Evolutionary conservation across 2,113 vertebrate genomes (phyloP).

Genomic region (Melanostigma gelatinosum): DNA sequence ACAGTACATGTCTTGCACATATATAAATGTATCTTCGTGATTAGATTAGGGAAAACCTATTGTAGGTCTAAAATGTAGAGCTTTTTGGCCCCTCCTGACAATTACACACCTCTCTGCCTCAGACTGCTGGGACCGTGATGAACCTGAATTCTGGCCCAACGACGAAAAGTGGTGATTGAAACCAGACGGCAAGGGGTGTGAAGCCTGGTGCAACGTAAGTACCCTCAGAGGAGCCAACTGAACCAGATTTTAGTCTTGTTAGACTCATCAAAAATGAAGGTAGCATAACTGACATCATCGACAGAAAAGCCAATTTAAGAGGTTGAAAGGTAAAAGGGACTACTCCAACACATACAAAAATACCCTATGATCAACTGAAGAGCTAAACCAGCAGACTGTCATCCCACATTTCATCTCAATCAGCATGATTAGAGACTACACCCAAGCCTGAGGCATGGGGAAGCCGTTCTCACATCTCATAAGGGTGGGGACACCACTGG

Average conservation of each 20-base stretch:
- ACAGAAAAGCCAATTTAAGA: conserved; percentile 23
- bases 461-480: conserved; percentile 57
- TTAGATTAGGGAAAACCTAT: conserved; percentile 32
- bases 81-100: conserved; percentile 29
- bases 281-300: conserved; percentile 23
- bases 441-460: conserved; percentile 46
- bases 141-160: conserved; percentile 23
- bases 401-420: conserved; percentile 63
- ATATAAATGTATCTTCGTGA: conserved; percentile 24
- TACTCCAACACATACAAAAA: conserved; percentile 41
- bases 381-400: conserved; percentile 59
- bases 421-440: conserved; percentile 69
- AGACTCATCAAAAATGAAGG: conserved; percentile 36
- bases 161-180: conserved; percentile 28
- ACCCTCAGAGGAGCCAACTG: neutral
- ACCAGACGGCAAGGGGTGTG: conserved; percentile 27
- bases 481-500: conserved; percentile 64
- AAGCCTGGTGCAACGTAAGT: neutral
- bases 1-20: neutral
- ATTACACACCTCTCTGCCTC: conserved; percentile 55
- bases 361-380: conserved; percentile 47
- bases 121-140: conserved; percentile 27
- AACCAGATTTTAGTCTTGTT: conserved; percentile 33
- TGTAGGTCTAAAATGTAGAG: conserved; percentile 36
- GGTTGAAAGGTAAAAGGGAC: conserved; percentile 29